These are phyloP conservation scores for Lasioglossum pauxillum DNA, from an alignment of 2,888 invertebrate genomes.

Conservation along the genomic window DNA sequence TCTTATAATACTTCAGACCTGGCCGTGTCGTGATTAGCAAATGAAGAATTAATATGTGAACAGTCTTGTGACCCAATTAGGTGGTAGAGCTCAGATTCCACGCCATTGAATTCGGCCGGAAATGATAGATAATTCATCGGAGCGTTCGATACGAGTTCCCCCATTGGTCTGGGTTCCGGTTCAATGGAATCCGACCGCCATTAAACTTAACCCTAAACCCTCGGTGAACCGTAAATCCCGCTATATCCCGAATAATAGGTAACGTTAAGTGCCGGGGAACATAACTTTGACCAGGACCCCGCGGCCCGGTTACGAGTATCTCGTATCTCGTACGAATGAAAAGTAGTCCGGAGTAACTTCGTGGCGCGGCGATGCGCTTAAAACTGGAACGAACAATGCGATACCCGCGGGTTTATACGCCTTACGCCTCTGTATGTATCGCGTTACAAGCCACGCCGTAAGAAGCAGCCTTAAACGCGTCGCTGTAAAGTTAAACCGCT, in stretches of 20 bases:
- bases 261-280: background rate
- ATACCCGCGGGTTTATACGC: constrained; percentile 12
- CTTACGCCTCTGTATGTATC: constrained; percentile 12
- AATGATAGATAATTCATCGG: background rate
- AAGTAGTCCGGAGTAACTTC: constrained; percentile 12
- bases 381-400: constrained; percentile 31
- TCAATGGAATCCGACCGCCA: background rate
- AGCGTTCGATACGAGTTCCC: background rate
- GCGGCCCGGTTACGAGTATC: background rate
- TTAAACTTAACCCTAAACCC: constrained; percentile 10
- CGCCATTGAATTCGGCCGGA: no score
- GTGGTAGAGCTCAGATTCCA: no score
- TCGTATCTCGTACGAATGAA: constrained; percentile 21
- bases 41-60: no score
- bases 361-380: constrained; percentile 2
- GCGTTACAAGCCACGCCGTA: constrained; percentile 13
- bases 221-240: background rate
- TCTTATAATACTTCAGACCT: no score
- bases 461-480: constrained; percentile 26
- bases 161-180: background rate
- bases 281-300: background rate
- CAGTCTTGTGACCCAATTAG: no score
- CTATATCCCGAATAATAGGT: background rate
- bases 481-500: constrained; percentile 37
- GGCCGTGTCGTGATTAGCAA: no score